phyloP scores from a whole-genome alignment of 2,113 vertebrate genomes.

The Siphamia tubifer region DNA sequence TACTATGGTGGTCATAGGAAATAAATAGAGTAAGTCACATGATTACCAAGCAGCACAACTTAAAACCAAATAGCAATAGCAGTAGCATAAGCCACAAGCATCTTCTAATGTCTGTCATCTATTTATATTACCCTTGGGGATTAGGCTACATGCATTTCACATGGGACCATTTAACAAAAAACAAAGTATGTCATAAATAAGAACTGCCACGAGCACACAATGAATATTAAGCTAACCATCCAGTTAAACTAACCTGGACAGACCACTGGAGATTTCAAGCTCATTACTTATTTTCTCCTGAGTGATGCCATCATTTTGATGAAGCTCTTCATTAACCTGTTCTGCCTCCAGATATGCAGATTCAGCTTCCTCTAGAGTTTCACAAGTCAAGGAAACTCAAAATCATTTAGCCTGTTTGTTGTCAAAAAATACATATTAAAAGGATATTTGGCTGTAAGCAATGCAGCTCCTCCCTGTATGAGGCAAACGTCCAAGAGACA shows the following conservation, averaged over 20 bases:
- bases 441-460: slow-evolving; percentile 74
- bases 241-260: slow-evolving; percentile 63
- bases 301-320: slow-evolving; percentile 19
- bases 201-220: background rate
- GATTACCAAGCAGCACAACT: background rate
- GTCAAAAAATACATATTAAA: background rate
- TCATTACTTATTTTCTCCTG: slow-evolving; percentile 50
- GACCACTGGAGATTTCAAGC: slow-evolving; percentile 55
- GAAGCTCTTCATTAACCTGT: slow-evolving; percentile 50
- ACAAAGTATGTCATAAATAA: background rate
- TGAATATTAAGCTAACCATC: too few relatives aligned
- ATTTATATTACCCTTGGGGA: background rate
- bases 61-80: background rate
- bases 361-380: slow-evolving; percentile 58
- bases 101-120: background rate
- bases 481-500: slow-evolving; percentile 75
- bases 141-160: background rate
- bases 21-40: slow-evolving; percentile 59
- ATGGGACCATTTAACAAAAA: background rate
- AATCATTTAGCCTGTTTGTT: background rate
- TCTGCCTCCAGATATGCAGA: slow-evolving; percentile 54
- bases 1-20: slow-evolving; percentile 26
- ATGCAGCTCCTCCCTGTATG: slow-evolving; percentile 65
- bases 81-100: background rate
- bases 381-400: slow-evolving; percentile 64